These are phyloP conservation scores for Anguilla pacifica DNA, from an alignment of 2,797 vertebrate genomes.

Conservation along the genomic window DNA sequence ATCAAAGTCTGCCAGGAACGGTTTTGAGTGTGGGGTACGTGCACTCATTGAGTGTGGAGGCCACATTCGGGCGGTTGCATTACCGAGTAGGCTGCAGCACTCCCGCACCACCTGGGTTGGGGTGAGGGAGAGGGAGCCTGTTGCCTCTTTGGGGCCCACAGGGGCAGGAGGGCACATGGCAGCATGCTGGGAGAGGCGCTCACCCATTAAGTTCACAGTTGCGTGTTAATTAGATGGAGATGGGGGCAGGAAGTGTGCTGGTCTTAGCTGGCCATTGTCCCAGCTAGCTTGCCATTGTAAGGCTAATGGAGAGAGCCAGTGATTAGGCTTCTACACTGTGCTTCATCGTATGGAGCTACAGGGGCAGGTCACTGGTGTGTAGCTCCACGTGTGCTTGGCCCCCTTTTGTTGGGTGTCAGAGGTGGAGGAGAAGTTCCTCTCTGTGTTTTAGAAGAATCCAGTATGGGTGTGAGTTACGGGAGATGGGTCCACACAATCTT, in stretches of 20 bases:
- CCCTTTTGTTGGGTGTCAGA: neutral
- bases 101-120: neutral
- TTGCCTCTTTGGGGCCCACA: neutral
- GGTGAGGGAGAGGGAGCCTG: neutral
- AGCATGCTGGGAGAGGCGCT: neutral
- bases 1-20: neutral
- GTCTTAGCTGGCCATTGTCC: neutral
- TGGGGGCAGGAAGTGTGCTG: neutral
- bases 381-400: neutral
- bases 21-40: neutral
- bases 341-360: neutral
- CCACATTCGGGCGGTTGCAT: neutral
- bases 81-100: neutral
- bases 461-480: neutral
- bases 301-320: neutral
- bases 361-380: no score
- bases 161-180: neutral
- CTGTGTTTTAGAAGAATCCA: neutral
- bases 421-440: neutral
- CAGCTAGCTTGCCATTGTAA: neutral
- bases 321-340: neutral
- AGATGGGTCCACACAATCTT: neutral
- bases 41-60: neutral
- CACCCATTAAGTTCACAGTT: neutral
- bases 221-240: neutral